phyloP scores from a whole-genome alignment of 1,140 invertebrate genomes.

The Magallana gigas region DNA sequence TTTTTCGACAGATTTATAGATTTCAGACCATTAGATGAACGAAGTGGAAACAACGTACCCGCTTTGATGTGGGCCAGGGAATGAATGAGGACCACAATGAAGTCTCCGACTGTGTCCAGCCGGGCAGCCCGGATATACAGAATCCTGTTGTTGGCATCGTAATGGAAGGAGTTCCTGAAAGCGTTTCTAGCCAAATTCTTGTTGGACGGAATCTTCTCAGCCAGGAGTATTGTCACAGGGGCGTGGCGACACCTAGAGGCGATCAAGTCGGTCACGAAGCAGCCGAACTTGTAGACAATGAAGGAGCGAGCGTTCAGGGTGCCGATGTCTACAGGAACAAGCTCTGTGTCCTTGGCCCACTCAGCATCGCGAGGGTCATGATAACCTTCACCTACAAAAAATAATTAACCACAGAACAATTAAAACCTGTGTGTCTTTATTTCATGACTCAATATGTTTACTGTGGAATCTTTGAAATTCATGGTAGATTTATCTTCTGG shows the following conservation, averaged over 20 bases:
- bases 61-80: constrained; percentile 76
- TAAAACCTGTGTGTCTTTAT: too few relatives aligned
- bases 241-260: constrained; percentile 69
- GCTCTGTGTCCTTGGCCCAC: constrained; percentile 72
- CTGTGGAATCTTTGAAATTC: too few relatives aligned
- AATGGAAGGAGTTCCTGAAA: constrained; percentile 77
- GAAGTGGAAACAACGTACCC: constrained; percentile 61
- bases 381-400: constrained; percentile 69
- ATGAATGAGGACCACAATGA: constrained; percentile 74
- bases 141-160: constrained; percentile 76
- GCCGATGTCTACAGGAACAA: constrained; percentile 74
- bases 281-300: constrained; percentile 77
- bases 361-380: constrained; percentile 71
- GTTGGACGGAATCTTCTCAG: constrained; percentile 74
- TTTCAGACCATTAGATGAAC: background rate
- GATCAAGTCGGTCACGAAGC: constrained; percentile 71
- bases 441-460: too few relatives aligned
- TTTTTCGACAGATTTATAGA: too few relatives aligned
- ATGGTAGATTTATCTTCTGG: too few relatives aligned
- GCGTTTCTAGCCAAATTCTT: constrained; percentile 69
- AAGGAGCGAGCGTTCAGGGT: constrained; percentile 74
- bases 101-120: constrained; percentile 75
- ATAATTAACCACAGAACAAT: too few relatives aligned
- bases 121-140: constrained; percentile 73
- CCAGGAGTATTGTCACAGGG: constrained; percentile 74